Percentiles rank a stretch among this genome's conserved stretches.
These are phyloP conservation scores for Cheilosia variabilis DNA, from an alignment of 2,888 invertebrate genomes.

Conservation along the genomic window DNA sequence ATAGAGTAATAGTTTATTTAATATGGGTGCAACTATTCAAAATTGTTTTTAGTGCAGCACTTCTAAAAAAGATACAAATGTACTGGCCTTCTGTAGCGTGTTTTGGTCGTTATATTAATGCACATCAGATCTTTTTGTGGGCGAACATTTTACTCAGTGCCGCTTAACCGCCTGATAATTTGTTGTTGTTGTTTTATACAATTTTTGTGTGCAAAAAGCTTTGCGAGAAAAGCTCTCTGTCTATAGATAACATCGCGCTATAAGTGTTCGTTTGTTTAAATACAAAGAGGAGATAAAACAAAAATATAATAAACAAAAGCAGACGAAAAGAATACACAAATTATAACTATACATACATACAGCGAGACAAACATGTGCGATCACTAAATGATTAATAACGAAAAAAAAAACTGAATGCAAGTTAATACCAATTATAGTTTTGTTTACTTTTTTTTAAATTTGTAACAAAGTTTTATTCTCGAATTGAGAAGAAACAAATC, in stretches of 20 bases:
- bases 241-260: constrained; percentile 16
- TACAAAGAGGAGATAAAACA: constrained; percentile 26
- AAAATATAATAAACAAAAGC: constrained; percentile 18
- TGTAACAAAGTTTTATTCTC: neutral
- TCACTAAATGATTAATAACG: constrained; percentile 16
- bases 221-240: constrained; percentile 22
- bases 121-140: constrained; percentile 16
- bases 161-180: constrained; percentile 19
- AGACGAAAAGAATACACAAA: constrained; percentile 3
- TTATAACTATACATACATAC: constrained; percentile 1
- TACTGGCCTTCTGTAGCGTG: neutral
- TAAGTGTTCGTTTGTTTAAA: constrained; percentile 25
- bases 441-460: neutral
- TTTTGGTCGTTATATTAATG: constrained; percentile 14
- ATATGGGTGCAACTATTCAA: neutral
- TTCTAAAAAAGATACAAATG: neutral
- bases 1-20: neutral
- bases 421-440: neutral
- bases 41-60: neutral
- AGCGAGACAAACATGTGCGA: constrained; percentile 43
- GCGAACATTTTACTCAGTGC: constrained; percentile 3
- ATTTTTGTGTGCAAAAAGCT: constrained; percentile 11
- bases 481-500: neutral
- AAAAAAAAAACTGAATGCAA: neutral
- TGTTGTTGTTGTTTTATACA: constrained; percentile 11